Percentiles rank a stretch among this genome's conserved stretches.
These are phyloP conservation scores for Macroteleia sp. DNA, from an alignment of 2,888 invertebrate genomes.

Conservation along the genomic window DNA sequence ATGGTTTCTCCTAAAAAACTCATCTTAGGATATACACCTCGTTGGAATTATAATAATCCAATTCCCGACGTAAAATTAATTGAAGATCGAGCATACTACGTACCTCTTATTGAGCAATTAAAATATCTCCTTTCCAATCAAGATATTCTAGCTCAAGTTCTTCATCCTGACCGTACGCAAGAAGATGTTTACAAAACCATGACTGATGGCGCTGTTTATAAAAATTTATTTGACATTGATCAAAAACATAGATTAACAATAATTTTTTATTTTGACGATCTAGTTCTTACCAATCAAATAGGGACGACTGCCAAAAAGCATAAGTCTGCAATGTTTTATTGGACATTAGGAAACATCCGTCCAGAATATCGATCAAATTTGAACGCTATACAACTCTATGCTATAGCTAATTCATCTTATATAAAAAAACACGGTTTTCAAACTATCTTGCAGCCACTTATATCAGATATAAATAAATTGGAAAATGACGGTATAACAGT, in stretches of 20 bases:
- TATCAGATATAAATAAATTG: not conserved
- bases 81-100: constrained; percentile 43
- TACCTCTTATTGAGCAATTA: constrained; percentile 42
- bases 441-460: not conserved
- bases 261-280: not conserved
- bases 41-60: constrained; percentile 10
- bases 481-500: not conserved
- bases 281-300: not conserved
- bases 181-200: not conserved
- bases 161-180: not conserved
- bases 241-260: not conserved
- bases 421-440: not conserved
- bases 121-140: not conserved
- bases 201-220: not conserved
- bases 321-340: not conserved
- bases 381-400: not conserved
- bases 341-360: not conserved
- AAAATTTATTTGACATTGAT: not conserved
- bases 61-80: too few species aligned
- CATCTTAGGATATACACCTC: not conserved
- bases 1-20: not conserved
- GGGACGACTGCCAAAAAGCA: not conserved
- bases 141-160: constrained; percentile 24
- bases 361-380: not conserved
- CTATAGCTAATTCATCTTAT: not conserved